Base-by-base conservation (phyloP, 2,797 vertebrate genomes). In the Allobates femoralis region DNA sequence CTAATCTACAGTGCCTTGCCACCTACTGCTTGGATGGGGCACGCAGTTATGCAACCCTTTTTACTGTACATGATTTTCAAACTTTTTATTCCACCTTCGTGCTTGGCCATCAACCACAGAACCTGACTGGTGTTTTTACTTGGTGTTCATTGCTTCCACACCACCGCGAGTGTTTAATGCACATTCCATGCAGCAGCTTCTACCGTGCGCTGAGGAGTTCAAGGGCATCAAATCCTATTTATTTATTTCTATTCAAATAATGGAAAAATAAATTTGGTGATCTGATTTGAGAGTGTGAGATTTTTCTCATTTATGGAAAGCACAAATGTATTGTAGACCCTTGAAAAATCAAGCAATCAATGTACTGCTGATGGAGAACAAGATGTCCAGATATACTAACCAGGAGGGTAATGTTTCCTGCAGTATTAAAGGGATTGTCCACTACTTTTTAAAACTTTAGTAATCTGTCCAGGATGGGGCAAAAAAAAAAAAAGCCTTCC, bases 11-110 rank as follows among this genome's bases (percentile, higher is more conserved):
- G 87, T 77, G 88, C 88, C 88, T 67, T 90, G 79, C 90, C 90
- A 16, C 83, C 91, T 90, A 78, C 60, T 79, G 90, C 89, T 81
- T 91, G 91, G 90, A 90, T 81, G 62, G 74, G 90, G 91, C 37
- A 85, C 88, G 83, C 21, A 28, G 51, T 55, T 88, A 85, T 88
- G 87, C 83, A 85, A 85, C 60, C 41, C 1, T 30, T 5, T 51
- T 18, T 87, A 15, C n/a, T 28, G 2, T 51, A 83, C 67, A 11
- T 87, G 85, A 8, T 83, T 83, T 85, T 62, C 80, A 85, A 64
- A 85, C 66, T 89, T 89, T 89, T 75, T 87, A 82, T 76, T 89
- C 56, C 75, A 77, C 78, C 37, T 75, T 21, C 19, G 50, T 66
- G 82, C 74, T 76, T 69, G 51, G 74, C 73, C 84, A 81, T 73